Percentiles rank a stretch among this genome's conserved stretches.
Conservation (phyloP, 2,888 invertebrate species). For the Tachina grossa region DNA sequence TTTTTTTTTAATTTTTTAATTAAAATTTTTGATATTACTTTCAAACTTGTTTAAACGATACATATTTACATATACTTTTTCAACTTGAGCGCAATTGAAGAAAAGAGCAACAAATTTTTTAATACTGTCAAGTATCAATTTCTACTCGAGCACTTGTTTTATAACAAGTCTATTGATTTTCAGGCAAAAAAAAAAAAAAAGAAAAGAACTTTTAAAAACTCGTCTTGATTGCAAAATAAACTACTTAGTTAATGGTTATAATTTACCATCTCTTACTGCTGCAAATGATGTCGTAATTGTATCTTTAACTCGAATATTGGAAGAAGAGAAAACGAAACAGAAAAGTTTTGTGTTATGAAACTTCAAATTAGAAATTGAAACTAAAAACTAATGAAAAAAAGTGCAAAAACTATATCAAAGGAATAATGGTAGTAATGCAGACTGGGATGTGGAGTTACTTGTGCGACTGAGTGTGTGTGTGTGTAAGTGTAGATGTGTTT, state of each 20-base stretch:
- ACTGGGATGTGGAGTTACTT: too few relatives aligned
- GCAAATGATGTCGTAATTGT: neutral
- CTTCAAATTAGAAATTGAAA: too few relatives aligned
- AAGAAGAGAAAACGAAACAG: neutral
- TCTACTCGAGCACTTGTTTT: neutral
- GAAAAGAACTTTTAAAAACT: neutral
- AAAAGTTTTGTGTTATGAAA: too few relatives aligned
- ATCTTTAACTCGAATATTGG: neutral
- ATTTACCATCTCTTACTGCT: neutral
- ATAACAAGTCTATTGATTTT: too few relatives aligned
- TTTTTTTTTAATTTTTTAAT: too few relatives aligned
- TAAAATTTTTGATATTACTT: too few relatives aligned
- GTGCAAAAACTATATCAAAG: too few relatives aligned
- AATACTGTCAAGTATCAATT: neutral
- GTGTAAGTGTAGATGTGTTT: too few relatives aligned
- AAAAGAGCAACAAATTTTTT: neutral
- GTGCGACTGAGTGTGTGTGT: too few relatives aligned
- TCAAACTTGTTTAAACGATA: too few relatives aligned
- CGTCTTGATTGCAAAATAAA: neutral
- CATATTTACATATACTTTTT: neutral
- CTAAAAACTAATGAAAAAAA: too few relatives aligned
- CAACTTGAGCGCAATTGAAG: neutral
- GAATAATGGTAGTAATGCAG: too few relatives aligned
- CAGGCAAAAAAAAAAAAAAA: neutral
- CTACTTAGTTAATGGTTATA: neutral